phyloP scores from a whole-genome alignment of 2,797 vertebrate species.

The Argyrosomus regius region DNA sequence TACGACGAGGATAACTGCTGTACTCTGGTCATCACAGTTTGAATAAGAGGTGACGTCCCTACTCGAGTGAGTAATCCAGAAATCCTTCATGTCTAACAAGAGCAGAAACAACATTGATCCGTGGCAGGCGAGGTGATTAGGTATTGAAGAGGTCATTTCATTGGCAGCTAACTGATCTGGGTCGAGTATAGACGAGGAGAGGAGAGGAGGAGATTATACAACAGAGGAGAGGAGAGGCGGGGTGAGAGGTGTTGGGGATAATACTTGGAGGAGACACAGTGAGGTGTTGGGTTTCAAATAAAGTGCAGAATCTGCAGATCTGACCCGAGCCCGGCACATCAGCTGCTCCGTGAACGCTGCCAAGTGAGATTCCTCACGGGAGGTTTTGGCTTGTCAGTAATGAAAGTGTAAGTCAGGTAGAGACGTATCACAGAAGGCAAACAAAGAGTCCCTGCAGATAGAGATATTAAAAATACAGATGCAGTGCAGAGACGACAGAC shows the following conservation, averaged over 20 bases:
- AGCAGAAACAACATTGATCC: slow-evolving; percentile 67
- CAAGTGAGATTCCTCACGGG: slow-evolving; percentile 68
- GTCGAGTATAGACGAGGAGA: slow-evolving; percentile 13
- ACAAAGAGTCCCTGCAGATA: slow-evolving; percentile 1
- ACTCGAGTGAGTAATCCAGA: slow-evolving; percentile 28
- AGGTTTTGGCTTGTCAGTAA: slow-evolving; percentile 57
- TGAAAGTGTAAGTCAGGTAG: slow-evolving; percentile 15
- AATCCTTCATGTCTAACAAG: slow-evolving; percentile 54
- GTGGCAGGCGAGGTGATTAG: slow-evolving; percentile 57
- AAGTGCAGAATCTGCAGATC: slow-evolving; percentile 78
- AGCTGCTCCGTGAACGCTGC: slow-evolving; percentile 48
- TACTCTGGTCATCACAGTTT: neutral
- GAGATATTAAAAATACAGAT: neutral
- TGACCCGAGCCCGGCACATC: slow-evolving; percentile 59
- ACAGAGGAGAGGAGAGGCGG: slow-evolving; percentile 1
- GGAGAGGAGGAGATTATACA: neutral
- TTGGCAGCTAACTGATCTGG: slow-evolving; percentile 54
- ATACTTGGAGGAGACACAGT: slow-evolving; percentile 37
- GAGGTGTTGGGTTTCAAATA: slow-evolving; percentile 70
- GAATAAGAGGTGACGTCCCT: neutral
- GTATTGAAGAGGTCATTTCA: slow-evolving; percentile 61
- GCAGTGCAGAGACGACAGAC: neutral
- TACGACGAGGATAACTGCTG: neutral
- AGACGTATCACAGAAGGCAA: slow-evolving; percentile 4
- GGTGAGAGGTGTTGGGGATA: slow-evolving; percentile 32